Evolutionary conservation across 2,888 invertebrate genomes (phyloP), one percentile per base, ranked within the genome.

Genomic region (Apamea sordens): DNA sequence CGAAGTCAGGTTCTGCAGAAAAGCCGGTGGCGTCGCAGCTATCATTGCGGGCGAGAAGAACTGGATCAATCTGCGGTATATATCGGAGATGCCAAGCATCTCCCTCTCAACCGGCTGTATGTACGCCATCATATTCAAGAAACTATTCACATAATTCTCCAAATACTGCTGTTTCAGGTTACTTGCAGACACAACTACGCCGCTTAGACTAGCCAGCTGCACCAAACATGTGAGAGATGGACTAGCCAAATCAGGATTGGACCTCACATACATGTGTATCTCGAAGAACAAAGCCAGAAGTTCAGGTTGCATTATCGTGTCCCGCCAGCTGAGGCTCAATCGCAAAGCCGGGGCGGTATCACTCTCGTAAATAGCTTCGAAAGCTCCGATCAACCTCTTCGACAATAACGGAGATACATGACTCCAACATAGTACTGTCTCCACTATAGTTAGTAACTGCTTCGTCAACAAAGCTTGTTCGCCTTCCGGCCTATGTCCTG

Each of bases 181-280:
- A 80, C 90, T 93, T 8, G 93, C 93, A 4, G 94, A 94, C 1
- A 96, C 93, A 7, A 95, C 93, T 6, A 94, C 94, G 6, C 97
- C 97, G 82, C 96, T 96, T 41, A 97, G 91, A 89, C 96, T 96
- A 11, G 96, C 97, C 79, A 99, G 95, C 93, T 99, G 99, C 18
- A 98, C 98, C 69, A 99, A 96, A 94, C 99, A 99, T 75, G 97
- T 98, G 79, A 99, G 95, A 0, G 98, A 98, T 83, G 98, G 98
- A 92, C 98, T 98, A 15, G 98, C 97, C 89, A 99, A 96, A 68
- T 98, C 98, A 41, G 98, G 98, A 92, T 98, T 97, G 68, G 97
- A 97, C 70, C 99, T 97, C 10, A 99, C 98, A 95, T 98, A 98
- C 97, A 98, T 98, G 94, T 99, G 99, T 59, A 98, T 96, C 92